These are phyloP conservation scores for Tachysurus fulvidraco DNA, from an alignment of 2,113 vertebrate genomes.

Conservation along the genomic window DNA sequence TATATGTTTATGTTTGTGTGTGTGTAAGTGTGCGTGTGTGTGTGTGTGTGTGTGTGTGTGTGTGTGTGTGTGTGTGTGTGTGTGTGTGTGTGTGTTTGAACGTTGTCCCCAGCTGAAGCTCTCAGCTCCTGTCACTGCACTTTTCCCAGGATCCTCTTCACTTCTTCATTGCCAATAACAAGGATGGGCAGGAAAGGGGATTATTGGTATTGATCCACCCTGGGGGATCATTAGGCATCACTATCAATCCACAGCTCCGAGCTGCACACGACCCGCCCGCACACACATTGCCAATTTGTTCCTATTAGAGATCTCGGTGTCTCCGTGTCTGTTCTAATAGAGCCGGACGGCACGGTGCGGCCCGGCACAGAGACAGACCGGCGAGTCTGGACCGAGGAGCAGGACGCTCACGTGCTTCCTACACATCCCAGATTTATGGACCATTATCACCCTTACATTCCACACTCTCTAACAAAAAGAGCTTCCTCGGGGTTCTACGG, in stretches of 20 bases:
- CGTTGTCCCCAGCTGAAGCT: slow-evolving; percentile 60
- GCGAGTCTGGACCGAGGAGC: not conserved
- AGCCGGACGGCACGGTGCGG: slow-evolving; percentile 74
- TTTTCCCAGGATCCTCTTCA: slow-evolving; percentile 68
- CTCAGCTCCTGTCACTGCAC: slow-evolving; percentile 63
- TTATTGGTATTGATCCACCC: slow-evolving; percentile 99
- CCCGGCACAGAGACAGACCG: slow-evolving; percentile 63
- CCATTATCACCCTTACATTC: not conserved
- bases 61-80: slow-evolving; percentile 24
- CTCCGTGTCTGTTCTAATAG: slow-evolving; percentile 88
- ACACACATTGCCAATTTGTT: slow-evolving; percentile 99
- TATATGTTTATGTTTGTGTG: not conserved
- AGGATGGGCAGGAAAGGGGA: slow-evolving; percentile 94
- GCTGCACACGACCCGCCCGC: slow-evolving; percentile 86
- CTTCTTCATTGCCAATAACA: slow-evolving; percentile 88
- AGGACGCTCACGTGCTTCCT: not conserved
- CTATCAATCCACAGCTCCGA: slow-evolving; percentile 98
- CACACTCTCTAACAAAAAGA: too few relatives aligned
- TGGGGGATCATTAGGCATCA: slow-evolving; percentile 99
- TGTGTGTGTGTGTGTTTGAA: slow-evolving; percentile 24
- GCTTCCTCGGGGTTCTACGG: too few relatives aligned
- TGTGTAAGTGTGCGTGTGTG: slow-evolving; percentile 13
- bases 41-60: slow-evolving; percentile 13
- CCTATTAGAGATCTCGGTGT: slow-evolving; percentile 93
- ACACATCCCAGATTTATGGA: not conserved